Evolutionary conservation across 2,113 vertebrate species (phyloP), one percentile per base, ranked within the genome.

Genomic region (Laticauda laticaudata): DNA sequence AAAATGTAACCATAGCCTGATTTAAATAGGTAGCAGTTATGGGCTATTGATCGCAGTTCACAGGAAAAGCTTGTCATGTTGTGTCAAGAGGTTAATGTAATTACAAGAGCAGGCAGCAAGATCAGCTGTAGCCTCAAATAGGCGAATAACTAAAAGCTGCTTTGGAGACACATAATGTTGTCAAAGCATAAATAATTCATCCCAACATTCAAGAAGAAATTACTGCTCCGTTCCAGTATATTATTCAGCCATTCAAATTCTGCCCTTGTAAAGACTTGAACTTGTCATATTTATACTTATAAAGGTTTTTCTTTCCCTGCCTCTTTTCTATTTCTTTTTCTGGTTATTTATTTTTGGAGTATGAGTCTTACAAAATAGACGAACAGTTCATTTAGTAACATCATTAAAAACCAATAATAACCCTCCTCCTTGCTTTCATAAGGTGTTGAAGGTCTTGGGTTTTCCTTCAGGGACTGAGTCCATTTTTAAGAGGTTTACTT

Each of bases 171-270:
- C 97, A 98, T 98, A 98, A 98, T 97, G 97, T 98, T 98, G 98
- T 98, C 98, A 98, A 97, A 98, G 97, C 97, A 98, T 98, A 98
- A 98, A 98, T 98, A 98, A 98, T 98, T 98, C 97, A 98, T 98
- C 96, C 96, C 95, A 97, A 95, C 96, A 96, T 98, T 98, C 0
- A 87, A 97, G 96, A 97, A 97, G 97, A 98, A 97, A 97, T 98
- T 97, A 97, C 97, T 98, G 95, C 97, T 97, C 96, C 88, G 96
- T 97, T 98, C 96, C 97, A 98, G 97, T 96, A 61, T 98, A 98
- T 98, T 97, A 98, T 98, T 97, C 97, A 97, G 96, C 97, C 97
- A 98, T 98, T 98, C 98, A 98, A 98, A 97, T 96, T 97, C 96
- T 98, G 97, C 97, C 96, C 96, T 97, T 97, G 95, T 97, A 96